Base-by-base conservation (phyloP, 2,888 invertebrate genomes). In the Torymus tubicola region DNA sequence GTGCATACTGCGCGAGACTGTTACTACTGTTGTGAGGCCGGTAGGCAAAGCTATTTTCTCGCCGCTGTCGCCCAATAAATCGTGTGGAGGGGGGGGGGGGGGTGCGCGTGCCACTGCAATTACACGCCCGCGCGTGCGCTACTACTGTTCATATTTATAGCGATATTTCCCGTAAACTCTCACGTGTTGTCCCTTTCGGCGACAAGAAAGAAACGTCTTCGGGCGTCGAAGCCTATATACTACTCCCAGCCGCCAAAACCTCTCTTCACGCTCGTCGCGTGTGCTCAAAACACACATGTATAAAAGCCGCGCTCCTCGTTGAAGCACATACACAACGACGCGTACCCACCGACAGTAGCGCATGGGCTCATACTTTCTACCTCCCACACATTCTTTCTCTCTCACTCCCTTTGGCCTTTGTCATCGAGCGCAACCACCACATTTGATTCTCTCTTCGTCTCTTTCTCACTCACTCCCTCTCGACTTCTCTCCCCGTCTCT, bases 391-490 rank as follows among this genome's bases (percentile, higher is more conserved):
- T 42, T 11, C 52, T 21, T 53, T 67, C 68, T 68, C 73, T 50
- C 55, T 57, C 68, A 50, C 8, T 53, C 42, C 71, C 21, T 52
- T 24, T 14, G 42, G 68, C 69, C 69, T 72, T 78, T 72, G 52
- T 68, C 78, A 73, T 79, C 78, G 73, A 76, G 14, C 65, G 78
- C 52, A 64, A 16, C 50, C 57, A 65, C 50, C 42, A 2, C 13
- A 31, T n/a, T 31, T 64, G 57, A 55, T 60, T 52, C 42, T 55
- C 60, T 21, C 60, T 67, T 31, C 60, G 3, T 53, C 53, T 64
- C 16, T 55, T 24, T 24, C 18, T 63, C 18, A 31, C n/a, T 52
- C 68, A 12, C 58, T 42, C 60, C 11, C 50, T 53, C 68, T 63
- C 64, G 16, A 16, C 61, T 68, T 55, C n/a, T 31, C n/a, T 55